Evolutionary conservation across 1,140 invertebrate species (phyloP).

Genomic region (Colletes latitarsis): DNA sequence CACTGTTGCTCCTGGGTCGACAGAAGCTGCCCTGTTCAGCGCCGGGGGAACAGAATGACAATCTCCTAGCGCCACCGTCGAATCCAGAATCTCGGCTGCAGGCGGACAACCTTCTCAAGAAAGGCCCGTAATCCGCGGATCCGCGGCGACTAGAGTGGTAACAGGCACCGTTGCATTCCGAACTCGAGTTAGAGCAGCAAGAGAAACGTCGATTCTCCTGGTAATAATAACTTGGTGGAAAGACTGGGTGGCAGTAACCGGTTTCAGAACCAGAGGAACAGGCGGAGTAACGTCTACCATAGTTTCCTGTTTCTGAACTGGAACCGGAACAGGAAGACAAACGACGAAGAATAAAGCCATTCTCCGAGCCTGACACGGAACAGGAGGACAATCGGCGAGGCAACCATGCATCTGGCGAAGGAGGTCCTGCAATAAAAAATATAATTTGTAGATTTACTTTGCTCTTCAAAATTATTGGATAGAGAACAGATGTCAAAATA

Average conservation of each 20-base stretch:
- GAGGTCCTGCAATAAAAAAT: conserved; percentile 61
- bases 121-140: conserved; percentile 74
- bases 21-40: conserved; percentile 68
- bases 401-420: conserved; percentile 84
- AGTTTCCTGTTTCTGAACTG: conserved; percentile 78
- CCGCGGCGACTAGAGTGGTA: conserved; percentile 70
- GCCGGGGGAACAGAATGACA: conserved; percentile 74
- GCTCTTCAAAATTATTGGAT: too few species aligned
- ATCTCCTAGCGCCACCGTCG: conserved; percentile 70
- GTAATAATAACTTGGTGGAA: conserved; percentile 70
- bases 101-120: conserved; percentile 81
- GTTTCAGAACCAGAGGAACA: conserved; percentile 78
- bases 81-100: conserved; percentile 80
- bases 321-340: conserved; percentile 77
- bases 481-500: too few species aligned
- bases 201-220: conserved; percentile 74
- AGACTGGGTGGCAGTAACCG: conserved; percentile 72
- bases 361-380: conserved; percentile 81
- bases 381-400: conserved; percentile 84
- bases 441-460: background rate
- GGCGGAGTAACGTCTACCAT: conserved; percentile 74
- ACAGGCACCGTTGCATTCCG: conserved; percentile 68
- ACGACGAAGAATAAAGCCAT: conserved; percentile 73
- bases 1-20: conserved; percentile 82
- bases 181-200: conserved; percentile 74